Evolutionary conservation across 2,888 invertebrate species (phyloP).

Genomic region (Antheraea assamensis): DNA sequence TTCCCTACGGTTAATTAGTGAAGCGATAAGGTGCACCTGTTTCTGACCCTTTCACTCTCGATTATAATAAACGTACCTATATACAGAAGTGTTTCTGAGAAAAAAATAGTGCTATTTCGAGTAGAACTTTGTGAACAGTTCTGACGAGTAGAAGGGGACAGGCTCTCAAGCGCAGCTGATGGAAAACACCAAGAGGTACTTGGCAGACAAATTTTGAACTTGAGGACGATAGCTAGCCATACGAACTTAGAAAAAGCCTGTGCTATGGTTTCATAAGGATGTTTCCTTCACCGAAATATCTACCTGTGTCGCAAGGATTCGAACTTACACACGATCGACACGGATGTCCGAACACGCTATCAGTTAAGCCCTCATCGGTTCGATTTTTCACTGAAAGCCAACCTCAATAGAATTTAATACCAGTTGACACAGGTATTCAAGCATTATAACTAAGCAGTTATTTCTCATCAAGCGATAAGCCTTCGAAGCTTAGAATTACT

Average conservation of each 20-base stretch:
- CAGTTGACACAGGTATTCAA: conserved; percentile 23
- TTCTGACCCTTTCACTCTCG: conserved; percentile 46
- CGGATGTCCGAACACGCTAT: too few relatives aligned
- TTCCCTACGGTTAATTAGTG: conserved; percentile 44
- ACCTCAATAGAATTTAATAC: background rate
- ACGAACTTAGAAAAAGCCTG: background rate
- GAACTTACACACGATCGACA: too few relatives aligned
- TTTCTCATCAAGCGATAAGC: background rate
- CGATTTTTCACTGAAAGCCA: too few relatives aligned
- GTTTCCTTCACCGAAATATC: too few relatives aligned
- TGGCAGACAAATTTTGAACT: background rate
- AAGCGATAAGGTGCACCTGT: conserved; percentile 54
- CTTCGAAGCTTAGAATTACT: background rate
- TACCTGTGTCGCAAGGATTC: too few relatives aligned
- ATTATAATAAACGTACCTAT: conserved; percentile 29
- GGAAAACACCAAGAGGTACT: background rate
- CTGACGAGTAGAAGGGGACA: too few relatives aligned
- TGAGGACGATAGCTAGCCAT: background rate
- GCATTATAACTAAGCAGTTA: background rate
- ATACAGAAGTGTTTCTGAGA: background rate
- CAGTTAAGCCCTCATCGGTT: too few relatives aligned
- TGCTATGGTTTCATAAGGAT: background rate
- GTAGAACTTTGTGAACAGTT: too few relatives aligned
- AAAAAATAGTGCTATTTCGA: too few relatives aligned
- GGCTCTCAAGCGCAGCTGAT: background rate